These are phyloP conservation scores for Nephrotoma appendiculata DNA, from an alignment of 2,888 invertebrate species.

Conservation along the genomic window DNA sequence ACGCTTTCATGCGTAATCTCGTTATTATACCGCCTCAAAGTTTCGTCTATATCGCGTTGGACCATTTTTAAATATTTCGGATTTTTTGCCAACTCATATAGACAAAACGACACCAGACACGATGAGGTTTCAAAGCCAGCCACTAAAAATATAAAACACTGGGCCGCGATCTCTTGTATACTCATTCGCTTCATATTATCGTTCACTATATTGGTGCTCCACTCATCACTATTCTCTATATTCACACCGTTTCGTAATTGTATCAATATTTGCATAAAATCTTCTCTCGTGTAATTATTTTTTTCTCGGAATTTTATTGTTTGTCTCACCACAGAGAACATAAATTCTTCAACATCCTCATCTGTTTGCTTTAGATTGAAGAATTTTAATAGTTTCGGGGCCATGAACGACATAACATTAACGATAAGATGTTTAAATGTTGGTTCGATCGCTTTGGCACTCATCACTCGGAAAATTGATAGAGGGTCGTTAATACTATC, in stretches of 20 bases:
- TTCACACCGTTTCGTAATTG: slow-evolving; percentile 18
- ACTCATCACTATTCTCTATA: slow-evolving; percentile 8
- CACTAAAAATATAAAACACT: neutral
- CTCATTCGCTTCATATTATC: neutral
- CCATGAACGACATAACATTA: neutral
- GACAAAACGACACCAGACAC: neutral
- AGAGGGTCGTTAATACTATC: slow-evolving; percentile 18
- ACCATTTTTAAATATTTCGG: neutral
- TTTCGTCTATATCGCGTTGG: neutral
- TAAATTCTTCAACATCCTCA: slow-evolving; percentile 20
- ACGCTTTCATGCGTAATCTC: neutral
- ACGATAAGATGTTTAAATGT: neutral
- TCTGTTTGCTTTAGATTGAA: slow-evolving; percentile 14
- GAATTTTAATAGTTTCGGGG: neutral
- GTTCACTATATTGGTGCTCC: slow-evolving; percentile 7
- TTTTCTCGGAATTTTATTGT: slow-evolving; percentile 21
- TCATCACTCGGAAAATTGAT: slow-evolving; percentile 20
- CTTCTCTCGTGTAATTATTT: slow-evolving; percentile 20
- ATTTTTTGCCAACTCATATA: slow-evolving; percentile 4
- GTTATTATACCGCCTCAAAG: neutral
- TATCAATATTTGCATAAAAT: slow-evolving; percentile 25
- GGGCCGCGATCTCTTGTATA: neutral
- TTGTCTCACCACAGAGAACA: slow-evolving; percentile 21
- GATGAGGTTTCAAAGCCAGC: neutral
- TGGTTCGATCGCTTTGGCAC: slow-evolving; percentile 19